Percentiles rank a stretch among this genome's conserved stretches.
Evolutionary conservation across 2,888 invertebrate species (phyloP).

Genomic region (Dolomedes plantarius): DNA sequence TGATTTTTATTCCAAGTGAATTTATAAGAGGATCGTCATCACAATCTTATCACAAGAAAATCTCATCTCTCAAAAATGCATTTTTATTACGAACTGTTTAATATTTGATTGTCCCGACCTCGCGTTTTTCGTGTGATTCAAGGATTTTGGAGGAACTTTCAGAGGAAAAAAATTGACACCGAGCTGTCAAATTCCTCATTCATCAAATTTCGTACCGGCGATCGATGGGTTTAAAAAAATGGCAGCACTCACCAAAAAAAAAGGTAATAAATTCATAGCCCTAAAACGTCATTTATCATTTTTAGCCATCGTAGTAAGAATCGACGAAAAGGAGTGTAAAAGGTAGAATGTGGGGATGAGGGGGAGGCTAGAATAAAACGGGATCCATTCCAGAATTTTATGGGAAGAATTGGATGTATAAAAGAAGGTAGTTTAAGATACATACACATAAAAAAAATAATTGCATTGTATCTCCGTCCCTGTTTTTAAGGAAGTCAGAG

Average conservation of each 20-base stretch:
- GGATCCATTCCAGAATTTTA: not conserved
- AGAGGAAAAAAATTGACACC: not conserved
- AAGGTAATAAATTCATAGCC: slow-evolving; percentile 21
- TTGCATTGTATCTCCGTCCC: too few relatives aligned
- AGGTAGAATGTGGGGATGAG: not conserved
- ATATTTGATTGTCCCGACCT: too few relatives aligned
- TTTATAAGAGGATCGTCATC: too few relatives aligned
- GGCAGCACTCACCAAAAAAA: not conserved
- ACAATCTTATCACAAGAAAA: too few relatives aligned
- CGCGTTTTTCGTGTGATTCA: too few relatives aligned
- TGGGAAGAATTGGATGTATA: not conserved
- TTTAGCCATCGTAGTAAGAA: slow-evolving; percentile 10
- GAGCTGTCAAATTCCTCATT: slow-evolving; percentile 16
- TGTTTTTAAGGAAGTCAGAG: too few relatives aligned
- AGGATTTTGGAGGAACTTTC: too few relatives aligned
- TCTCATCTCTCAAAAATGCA: too few relatives aligned
- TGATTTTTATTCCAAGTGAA: too few relatives aligned
- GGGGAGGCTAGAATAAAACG: not conserved
- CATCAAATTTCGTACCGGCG: not conserved
- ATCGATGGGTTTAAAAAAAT: not conserved
- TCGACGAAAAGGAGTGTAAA: not conserved
- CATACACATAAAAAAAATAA: too few relatives aligned
- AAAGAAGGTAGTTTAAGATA: too few relatives aligned
- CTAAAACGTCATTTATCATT: slow-evolving; percentile 24
- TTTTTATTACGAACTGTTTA: too few relatives aligned